Evolutionary conservation across 2,797 vertebrate species (phyloP), one percentile per base, ranked within the genome.

Genomic region (Antennarius maculatus): DNA sequence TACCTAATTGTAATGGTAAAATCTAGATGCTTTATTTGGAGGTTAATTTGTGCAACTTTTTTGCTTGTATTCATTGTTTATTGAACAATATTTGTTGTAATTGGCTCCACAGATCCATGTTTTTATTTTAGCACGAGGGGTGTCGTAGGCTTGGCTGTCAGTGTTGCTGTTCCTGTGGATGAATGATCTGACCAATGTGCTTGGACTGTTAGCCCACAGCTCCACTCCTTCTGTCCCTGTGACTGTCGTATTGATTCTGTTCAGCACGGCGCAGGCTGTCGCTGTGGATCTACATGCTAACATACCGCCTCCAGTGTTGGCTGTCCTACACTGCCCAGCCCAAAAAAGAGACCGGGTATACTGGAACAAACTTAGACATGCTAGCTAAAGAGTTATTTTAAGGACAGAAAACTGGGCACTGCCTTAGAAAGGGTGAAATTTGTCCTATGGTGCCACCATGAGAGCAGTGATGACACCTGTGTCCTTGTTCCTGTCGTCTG

Each of bases 171-270:
- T 93, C 91, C 90, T 91, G 95, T 83, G 82, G 95, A 95, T 93
- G 94, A 94, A 86, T 98, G 96, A 98, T 96, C 95, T 94, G 95
- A 95, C 96, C 96, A 96, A 98, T 96, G 95, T 91, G 94, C 93
- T 97, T 95, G 94, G 97, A 98, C 95, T 96, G 95, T 95, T 97
- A 94, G 96, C 97, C 96, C 95, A 74, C 92, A 95, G 95, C 95
- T 91, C 94, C 94, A 90, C 95, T 94, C 92, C 80, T 91, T 91
- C 95, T 92, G 94, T 95, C 94, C 92, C 79, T 92, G 94, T 94
- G 95, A 96, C 96, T 99, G 96, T 98, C 97, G 96, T 96, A 99
- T 98, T 94, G 92, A 99, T 98, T 98, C 96, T 93, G 93, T 94
- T 96, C 93, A 90, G 89, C 93, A 91, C 90, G 54, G 93, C 91